phyloP scores from a whole-genome alignment of 1,140 invertebrate species.

The Panagrolaimus sp. region DNA sequence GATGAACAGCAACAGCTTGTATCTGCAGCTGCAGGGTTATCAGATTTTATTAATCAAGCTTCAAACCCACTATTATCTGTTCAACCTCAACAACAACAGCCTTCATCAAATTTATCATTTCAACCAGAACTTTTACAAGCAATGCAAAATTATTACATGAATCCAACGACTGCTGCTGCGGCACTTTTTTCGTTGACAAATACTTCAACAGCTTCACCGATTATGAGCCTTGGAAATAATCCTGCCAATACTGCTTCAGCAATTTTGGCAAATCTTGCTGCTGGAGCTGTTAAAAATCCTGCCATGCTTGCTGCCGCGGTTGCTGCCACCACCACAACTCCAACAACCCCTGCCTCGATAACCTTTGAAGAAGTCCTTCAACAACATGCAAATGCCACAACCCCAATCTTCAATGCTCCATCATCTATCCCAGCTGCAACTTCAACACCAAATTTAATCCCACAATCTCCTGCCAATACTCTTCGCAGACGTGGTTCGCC shows the following conservation, averaged over 20 bases:
- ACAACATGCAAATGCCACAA: neutral
- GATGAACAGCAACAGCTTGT: neutral
- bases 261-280: slow-evolving; percentile 16
- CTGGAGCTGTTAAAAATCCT: slow-evolving; percentile 16
- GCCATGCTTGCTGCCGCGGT: neutral
- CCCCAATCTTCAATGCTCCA: neutral
- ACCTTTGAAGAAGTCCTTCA: neutral
- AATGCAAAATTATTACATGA: slow-evolving; percentile 57
- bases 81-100: neutral
- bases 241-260: neutral
- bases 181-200: slow-evolving; percentile 34
- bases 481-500: neutral
- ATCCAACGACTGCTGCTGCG: slow-evolving; percentile 33
- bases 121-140: slow-evolving; percentile 54
- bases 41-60: neutral
- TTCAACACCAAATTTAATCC: neutral
- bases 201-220: slow-evolving; percentile 27
- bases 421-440: neutral
- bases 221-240: slow-evolving; percentile 20
- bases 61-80: neutral
- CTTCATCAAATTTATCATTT: slow-evolving; percentile 30
- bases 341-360: too few relatives aligned
- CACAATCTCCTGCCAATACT: neutral
- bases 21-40: neutral
- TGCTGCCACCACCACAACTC: neutral